These are phyloP conservation scores for Drosophila yakuba DNA, from an alignment of 1,140 invertebrate species.

Conservation along the genomic window DNA sequence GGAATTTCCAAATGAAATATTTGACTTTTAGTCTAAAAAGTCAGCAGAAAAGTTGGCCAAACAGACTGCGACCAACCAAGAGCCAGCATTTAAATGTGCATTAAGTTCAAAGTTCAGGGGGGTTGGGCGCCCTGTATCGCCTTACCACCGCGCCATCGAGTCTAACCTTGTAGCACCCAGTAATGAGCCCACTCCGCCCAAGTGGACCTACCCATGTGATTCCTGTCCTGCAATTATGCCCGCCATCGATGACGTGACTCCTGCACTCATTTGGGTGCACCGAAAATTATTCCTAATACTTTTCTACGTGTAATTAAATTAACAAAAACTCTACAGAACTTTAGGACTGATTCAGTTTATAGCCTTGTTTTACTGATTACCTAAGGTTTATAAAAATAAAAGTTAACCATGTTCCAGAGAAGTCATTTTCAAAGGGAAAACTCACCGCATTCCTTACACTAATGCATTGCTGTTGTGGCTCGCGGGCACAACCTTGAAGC, in stretches of 20 bases:
- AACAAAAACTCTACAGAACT: too few species aligned
- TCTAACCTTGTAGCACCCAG: constrained; percentile 9
- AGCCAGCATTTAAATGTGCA: constrained; percentile 56
- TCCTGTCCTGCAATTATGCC: constrained; percentile 38
- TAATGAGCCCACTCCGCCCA: constrained; percentile 21
- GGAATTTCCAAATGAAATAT: constrained; percentile 82
- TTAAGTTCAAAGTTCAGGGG: constrained; percentile 36
- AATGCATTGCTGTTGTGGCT: constrained; percentile 19
- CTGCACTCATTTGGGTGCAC: background rate
- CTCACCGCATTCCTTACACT: background rate
- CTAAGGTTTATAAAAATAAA: background rate
- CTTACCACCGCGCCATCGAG: constrained; percentile 34
- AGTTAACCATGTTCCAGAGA: constrained; percentile 16
- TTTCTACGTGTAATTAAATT: background rate
- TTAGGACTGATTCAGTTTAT: too few species aligned
- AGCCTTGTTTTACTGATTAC: too few species aligned
- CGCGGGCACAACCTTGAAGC: constrained; percentile 37
- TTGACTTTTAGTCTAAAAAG: constrained; percentile 81
- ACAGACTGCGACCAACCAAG: constrained; percentile 71
- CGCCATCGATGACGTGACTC: constrained; percentile 20
- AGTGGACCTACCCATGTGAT: constrained; percentile 16
- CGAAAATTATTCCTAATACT: background rate
- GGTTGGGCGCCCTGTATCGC: background rate
- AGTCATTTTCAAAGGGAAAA: constrained; percentile 24
- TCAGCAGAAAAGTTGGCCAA: constrained; percentile 74